Evolutionary conservation across 1,140 invertebrate species (phyloP), one percentile per base, ranked within the genome.

Genomic region (Bemisia tabaci): DNA sequence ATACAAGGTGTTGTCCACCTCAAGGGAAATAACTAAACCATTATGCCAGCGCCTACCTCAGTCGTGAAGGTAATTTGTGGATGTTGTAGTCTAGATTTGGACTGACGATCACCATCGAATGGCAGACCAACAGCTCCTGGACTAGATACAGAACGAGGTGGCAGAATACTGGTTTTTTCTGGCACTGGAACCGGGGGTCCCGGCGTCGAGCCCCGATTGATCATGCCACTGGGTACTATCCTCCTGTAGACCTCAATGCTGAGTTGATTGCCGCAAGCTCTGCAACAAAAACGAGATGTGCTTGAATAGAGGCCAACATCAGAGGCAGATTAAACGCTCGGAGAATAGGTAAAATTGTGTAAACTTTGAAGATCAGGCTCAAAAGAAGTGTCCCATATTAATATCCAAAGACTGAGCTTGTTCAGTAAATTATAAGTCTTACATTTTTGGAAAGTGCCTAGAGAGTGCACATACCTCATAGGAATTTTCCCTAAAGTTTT

Each of bases 11-110:
- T 23, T 39, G 59, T 27, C 9, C 59, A 63, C n/a, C 12, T 33
- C 17, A n/a, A 22, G 1, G 12, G 22, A 25, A 1, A 2, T 12
- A 64, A 5, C 65, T 27, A 65, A 12, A 82, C 81, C 70, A 82
- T 73, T 66, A 82, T 79, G 39, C 81, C 81, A 25, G 77, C 86
- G 88, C 87, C 87, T 81, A 90, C 87, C 89, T 91, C 90, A 76
- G 87, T 85, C 74, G 82, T 90, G 79, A 91, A 91, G 27, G 89
- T 89, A 73, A 92, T 87, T 79, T 90, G 87, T 21, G 87, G 88
- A 68, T 89, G 80, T 70, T 87, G 84, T 21, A 87, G 76, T 68
- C 85, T 81, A 74, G 82, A 78, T 71, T 85, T 79, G 66, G 78
- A 79, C 59, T 80, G 79, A 2, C 26, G 48, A 33, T 64, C 27